A percentile compares a stretch with the other conserved stretches of the same genome.
Evolutionary conservation across 1,140 invertebrate species (phyloP).

Genomic region (Magallana angulata): DNA sequence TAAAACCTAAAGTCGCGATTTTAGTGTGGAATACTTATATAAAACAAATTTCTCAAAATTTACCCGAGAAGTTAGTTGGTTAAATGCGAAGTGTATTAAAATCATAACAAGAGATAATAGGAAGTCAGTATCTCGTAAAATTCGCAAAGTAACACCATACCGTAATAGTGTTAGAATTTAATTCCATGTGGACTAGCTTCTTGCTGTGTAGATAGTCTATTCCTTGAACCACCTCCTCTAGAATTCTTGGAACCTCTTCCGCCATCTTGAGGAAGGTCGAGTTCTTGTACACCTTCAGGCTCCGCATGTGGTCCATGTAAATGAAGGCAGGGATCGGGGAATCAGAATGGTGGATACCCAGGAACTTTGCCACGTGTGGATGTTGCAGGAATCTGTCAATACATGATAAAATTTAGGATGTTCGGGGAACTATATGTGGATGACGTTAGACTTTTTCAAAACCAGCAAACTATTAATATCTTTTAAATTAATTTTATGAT

Average conservation of each 20-base stretch:
- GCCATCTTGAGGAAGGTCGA: conserved; percentile 40
- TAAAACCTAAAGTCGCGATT: no score
- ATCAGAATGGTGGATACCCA: conserved; percentile 63
- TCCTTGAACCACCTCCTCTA: conserved; percentile 57
- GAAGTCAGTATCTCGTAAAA: no score
- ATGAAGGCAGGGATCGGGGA: conserved; percentile 61
- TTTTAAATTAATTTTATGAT: no score
- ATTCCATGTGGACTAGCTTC: conserved; percentile 72
- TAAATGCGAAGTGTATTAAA: no score
- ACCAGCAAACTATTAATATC: no score
- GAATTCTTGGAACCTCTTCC: conserved; percentile 55
- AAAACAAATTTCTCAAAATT: no score
- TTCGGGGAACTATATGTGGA: no score
- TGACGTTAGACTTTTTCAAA: no score
- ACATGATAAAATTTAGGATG: no score
- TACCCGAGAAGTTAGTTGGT: no score
- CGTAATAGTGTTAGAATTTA: conserved; percentile 67
- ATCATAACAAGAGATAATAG: no score
- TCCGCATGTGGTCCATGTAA: conserved; percentile 60
- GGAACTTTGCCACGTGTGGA: conserved; percentile 55
- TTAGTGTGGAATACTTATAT: no score
- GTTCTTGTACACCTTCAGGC: conserved; percentile 53
- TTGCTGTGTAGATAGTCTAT: conserved; percentile 67
- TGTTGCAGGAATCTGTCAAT: conserved; percentile 59
- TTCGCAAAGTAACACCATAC: conserved; percentile 47